Evolutionary conservation across 2,113 vertebrate genomes (phyloP), one percentile per base, ranked within the genome.

Genomic region (Limanda limanda): DNA sequence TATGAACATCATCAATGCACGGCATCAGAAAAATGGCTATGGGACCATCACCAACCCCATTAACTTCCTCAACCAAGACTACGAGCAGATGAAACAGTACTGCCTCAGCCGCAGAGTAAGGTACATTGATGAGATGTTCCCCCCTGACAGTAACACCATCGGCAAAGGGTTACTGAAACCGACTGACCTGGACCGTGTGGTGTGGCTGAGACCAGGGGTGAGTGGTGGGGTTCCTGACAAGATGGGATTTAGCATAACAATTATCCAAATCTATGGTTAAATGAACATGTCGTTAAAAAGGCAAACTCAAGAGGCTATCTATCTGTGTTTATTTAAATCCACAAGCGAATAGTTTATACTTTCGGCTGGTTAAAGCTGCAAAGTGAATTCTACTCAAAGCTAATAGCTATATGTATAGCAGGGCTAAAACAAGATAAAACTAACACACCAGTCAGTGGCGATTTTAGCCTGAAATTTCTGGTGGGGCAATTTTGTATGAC

Each of bases 91-190:
- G 37, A 90, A 74, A 3, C 40, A 89, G 8, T 82, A 86, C 71
- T 92, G 21, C 45, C 11, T 90, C 0, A 37, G 1, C 18, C 40
- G 58, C 1, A 25, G 14, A 1, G 1, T 37, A 3, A 86, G 78
- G 64, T 95, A 68, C 48, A 5, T 89, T 2, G 94, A 95, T 2
- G 80, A 91, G 0, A 87, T 74, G 68, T 95, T 95, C 61, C 91
- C 91, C 0, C 94, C 94, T 7, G 90, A 94, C 72, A 75, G 1
- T 14, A 83, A 6, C 1, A 91, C 92, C 52, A 93, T 95, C 6
- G 94, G 94, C 0, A 4, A 64, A 4, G 87, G 20, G 0, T 0
- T 92, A 3, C 70, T 95, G 42, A 1, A 0, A 0, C 56, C 86
- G 0, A 6, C 78, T 0, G 40, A 82, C 0, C 2, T 88, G 42